Evolutionary conservation across 1,140 invertebrate genomes (phyloP), one percentile per base, ranked within the genome.

Genomic region (Drosophila insularis): DNA sequence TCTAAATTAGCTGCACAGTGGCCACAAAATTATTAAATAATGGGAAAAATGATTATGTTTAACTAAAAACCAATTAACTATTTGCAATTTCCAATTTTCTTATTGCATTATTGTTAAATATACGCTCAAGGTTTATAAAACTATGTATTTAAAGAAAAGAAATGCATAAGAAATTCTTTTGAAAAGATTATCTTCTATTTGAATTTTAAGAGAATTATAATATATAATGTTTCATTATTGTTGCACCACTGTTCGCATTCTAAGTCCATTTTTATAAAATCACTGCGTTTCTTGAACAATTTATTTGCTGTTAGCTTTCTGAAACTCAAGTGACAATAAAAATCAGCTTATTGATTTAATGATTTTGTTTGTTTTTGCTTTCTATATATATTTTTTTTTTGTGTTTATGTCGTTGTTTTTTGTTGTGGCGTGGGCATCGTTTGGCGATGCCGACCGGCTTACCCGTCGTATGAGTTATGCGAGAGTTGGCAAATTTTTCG

Each of bases 391-490:
- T 11, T 10, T 21, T 2, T 10, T 21, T 50, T 19, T 21, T 19
- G 27, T 58, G 6, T 58, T 58, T 58, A 17, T 58, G 32, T 56
- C 17, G 21, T 56, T 31, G 5, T 13, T 56, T 32, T 35, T 32
- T 4, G 14, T 3, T 35, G 58, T 56, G 63, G 67, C 70, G 82
- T 87, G 75, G 71, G 81, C 5, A 6, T 60, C 55, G 77, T 50
- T 50, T 50, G 43, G 17, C 43, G 1, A 37, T 55, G 43, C 39
- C 40, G 39, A 55, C 54, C 67, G 53, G 23, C 75, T 75, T 71
- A 79, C 79, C 58, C 56, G 82, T 61, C 82, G 84, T 89, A 87
- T 77, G 81, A 85, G 81, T 78, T 81, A 86, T 74, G 73, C 43
- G 69, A n/a, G 53, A 31, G 6, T 23, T 14, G 40, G n/a, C 23